Evolutionary conservation across 30 jellyfish, hydroid and myxozoan genomes (phyloP).

Genomic region (Catostylus mosaicus): DNA sequence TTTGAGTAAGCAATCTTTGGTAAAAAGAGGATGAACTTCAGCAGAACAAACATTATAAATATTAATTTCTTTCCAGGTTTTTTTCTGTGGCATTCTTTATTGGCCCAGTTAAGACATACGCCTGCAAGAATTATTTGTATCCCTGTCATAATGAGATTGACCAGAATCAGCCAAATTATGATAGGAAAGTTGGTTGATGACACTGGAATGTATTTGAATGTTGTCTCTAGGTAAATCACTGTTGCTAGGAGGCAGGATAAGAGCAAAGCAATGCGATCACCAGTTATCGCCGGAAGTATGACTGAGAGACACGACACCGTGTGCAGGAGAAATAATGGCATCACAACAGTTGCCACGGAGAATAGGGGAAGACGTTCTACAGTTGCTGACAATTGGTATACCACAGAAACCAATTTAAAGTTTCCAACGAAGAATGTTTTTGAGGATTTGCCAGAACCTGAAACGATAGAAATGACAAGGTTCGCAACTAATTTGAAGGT

Average conservation of each 20-base stretch:
- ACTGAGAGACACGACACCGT: slow-evolving; percentile 34
- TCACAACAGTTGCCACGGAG: slow-evolving; percentile 18
- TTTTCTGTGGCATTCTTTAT: slow-evolving; percentile 24
- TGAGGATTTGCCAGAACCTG: neutral
- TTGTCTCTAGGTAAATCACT: slow-evolving; percentile 47
- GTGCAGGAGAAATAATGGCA: slow-evolving; percentile 39
- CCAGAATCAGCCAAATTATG: slow-evolving; percentile 5
- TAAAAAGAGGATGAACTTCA: neutral
- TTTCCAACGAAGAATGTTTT: neutral
- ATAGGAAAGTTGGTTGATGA: slow-evolving; percentile 35
- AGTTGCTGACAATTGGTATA: neutral
- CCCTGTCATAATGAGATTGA: slow-evolving; percentile 20
- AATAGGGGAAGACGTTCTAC: slow-evolving; percentile 21
- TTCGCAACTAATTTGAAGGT: too few relatives aligned
- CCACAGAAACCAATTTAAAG: neutral
- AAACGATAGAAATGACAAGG: neutral
- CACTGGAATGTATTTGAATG: slow-evolving; percentile 49
- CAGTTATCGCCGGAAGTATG: slow-evolving; percentile 57
- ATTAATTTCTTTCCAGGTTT: slow-evolving; percentile 38
- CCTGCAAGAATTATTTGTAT: slow-evolving; percentile 45
- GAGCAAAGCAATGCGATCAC: slow-evolving; percentile 60
- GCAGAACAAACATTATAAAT: slow-evolving; percentile 6
- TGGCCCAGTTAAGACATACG: slow-evolving; percentile 66
- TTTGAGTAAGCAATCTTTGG: neutral
- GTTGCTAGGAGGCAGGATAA: slow-evolving; percentile 46